phyloP scores from a whole-genome alignment of 2,888 invertebrate genomes.

The Resseliella maxima region DNA sequence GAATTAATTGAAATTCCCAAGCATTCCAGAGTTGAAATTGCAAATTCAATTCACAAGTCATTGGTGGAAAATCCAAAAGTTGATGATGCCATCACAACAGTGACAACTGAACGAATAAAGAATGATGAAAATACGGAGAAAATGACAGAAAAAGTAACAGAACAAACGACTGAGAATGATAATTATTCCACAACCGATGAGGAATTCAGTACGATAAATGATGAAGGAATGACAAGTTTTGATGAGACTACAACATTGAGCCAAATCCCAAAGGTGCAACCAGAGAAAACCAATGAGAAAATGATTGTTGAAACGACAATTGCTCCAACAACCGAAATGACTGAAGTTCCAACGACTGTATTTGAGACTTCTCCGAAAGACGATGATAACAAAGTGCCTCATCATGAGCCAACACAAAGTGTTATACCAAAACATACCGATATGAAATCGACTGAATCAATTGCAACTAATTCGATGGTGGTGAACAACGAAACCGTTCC shows the following conservation, averaged over 20 bases:
- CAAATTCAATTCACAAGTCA: too few relatives aligned
- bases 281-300: background rate
- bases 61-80: too few relatives aligned
- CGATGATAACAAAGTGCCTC: background rate
- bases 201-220: background rate
- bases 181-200: background rate
- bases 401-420: background rate
- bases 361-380: background rate
- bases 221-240: background rate
- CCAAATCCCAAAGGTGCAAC: background rate
- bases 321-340: background rate
- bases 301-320: background rate
- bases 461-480: background rate
- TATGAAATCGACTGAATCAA: background rate
- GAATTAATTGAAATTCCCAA: too few relatives aligned
- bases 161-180: background rate
- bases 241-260: background rate
- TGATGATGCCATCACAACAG: background rate
- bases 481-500: background rate
- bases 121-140: background rate
- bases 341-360: background rate
- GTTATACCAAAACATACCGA: background rate
- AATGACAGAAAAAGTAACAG: background rate
- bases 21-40: background rate
- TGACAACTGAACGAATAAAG: background rate